Evolutionary conservation across 2,113 vertebrate genomes (phyloP), one percentile per base, ranked within the genome.

Genomic region (Neodon shergylaensis): DNA sequence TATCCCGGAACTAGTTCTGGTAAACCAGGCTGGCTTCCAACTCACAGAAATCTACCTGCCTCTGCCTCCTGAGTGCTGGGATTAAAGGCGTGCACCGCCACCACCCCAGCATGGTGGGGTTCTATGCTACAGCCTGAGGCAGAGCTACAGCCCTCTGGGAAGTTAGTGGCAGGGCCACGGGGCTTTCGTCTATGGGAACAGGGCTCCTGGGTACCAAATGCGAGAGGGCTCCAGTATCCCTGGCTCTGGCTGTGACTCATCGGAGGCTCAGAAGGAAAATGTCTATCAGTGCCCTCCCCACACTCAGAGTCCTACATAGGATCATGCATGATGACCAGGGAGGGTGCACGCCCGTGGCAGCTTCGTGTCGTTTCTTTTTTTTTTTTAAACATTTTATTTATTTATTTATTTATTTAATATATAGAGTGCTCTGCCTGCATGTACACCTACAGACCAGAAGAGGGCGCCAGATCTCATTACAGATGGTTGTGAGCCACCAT

Each of bases 301-400:
- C 4, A 19, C 44, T 78, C 78, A 2, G 54, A 52, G 7, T 42
- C 16, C 0, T 52, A 49, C 0, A 0, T 4, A 0, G 70, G 21
- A 11, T 72, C 2, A 0, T 63, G 4, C 7, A 0, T 61, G 4
- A 19, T 0, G 49, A 0, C 74, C 49, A 2, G 24, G 44, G 52
- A 21, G 36, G 0, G 4, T 11, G 28, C 12, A 14, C 13, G 1
- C 39, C 42, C 21, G 0, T 36, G 74, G 44, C 70, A 44, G 76
- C 66, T 81, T 22, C 26, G 65, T 24, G 24, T 16, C 11, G 16
- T 31, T 61, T 0, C 26, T 42, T 58, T 12, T n/a, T n/a, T n/a
- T n/a, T n/a, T n/a, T n/a, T n/a, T n/a, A n/a, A n/a, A n/a, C n/a
- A n/a, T n/a, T n/a, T n/a, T n/a, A n/a, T n/a, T n/a, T n/a, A n/a